Evolutionary conservation across 2,113 vertebrate genomes (phyloP).

Genomic region (Anhinga rufa): DNA sequence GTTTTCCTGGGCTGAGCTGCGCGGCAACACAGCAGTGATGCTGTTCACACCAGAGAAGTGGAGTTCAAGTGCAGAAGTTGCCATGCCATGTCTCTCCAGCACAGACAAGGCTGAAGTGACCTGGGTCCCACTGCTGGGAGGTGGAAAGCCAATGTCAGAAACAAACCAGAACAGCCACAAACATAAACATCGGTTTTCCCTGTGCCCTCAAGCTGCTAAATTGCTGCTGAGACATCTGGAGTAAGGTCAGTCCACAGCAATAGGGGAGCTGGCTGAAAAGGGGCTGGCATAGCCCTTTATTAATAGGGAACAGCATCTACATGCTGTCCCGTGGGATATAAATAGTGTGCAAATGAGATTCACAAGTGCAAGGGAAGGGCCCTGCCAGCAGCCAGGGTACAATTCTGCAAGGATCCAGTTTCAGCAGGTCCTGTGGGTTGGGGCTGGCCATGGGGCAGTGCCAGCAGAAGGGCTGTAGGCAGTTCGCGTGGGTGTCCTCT

Average conservation of each 20-base stretch:
- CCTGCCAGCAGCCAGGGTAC: background rate
- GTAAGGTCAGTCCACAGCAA: background rate
- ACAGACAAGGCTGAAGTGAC: background rate
- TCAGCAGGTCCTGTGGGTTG: background rate
- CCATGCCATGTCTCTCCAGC: background rate
- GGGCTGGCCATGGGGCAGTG: background rate
- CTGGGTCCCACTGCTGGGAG: background rate
- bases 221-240: background rate
- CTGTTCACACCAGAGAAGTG: background rate
- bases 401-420: background rate
- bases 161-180: background rate
- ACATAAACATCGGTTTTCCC: background rate
- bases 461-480: background rate
- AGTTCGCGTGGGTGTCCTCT: fast-evolving
- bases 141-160: background rate
- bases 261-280: background rate
- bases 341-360: background rate
- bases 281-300: background rate
- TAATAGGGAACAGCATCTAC: fast-evolving
- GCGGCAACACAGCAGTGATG: background rate
- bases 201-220: background rate
- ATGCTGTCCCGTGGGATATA: background rate
- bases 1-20: background rate
- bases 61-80: background rate
- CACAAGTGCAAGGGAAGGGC: background rate